phyloP scores from a whole-genome alignment of 2,888 invertebrate genomes.

The Drosophila lacicola region DNA sequence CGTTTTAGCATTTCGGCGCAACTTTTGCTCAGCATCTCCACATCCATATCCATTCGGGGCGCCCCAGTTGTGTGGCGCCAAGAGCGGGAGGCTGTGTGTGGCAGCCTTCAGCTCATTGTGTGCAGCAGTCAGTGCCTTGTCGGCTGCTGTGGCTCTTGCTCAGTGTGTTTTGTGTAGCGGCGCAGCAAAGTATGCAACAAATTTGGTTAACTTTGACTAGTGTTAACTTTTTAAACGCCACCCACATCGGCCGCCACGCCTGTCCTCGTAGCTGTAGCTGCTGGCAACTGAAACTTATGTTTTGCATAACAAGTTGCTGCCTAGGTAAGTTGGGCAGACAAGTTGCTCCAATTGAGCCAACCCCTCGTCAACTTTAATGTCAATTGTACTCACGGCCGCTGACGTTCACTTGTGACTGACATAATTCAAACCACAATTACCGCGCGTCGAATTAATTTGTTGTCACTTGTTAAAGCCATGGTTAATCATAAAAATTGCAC shows the following conservation, averaged over 20 bases:
- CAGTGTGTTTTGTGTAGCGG: conserved; percentile 74
- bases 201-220: conserved; percentile 78
- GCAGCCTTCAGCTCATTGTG: conserved; percentile 68
- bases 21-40: conserved; percentile 59
- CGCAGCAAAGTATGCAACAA: conserved; percentile 78
- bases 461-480: conserved; percentile 49
- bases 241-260: conserved; percentile 14
- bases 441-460: conserved; percentile 55
- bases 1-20: conserved; percentile 71
- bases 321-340: conserved; percentile 46
- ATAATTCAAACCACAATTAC: conserved; percentile 47
- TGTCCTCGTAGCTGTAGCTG: conserved; percentile 3
- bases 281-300: conserved; percentile 48
- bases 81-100: conserved; percentile 24
- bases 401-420: conserved; percentile 37
- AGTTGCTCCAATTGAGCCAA: background rate
- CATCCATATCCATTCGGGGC: conserved; percentile 47
- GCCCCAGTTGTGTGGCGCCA: conserved; percentile 63
- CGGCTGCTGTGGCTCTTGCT: conserved; percentile 32
- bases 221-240: conserved; percentile 77
- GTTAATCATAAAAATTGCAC: conserved; percentile 39
- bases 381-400: conserved; percentile 41
- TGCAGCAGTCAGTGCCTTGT: conserved; percentile 49
- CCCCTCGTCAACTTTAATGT: conserved; percentile 3
- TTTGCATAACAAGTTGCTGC: conserved; percentile 34